Percentiles rank a stretch among this genome's conserved stretches.
Evolutionary conservation across 2,888 invertebrate species (phyloP).

Genomic region (Drosophila mulleri): DNA sequence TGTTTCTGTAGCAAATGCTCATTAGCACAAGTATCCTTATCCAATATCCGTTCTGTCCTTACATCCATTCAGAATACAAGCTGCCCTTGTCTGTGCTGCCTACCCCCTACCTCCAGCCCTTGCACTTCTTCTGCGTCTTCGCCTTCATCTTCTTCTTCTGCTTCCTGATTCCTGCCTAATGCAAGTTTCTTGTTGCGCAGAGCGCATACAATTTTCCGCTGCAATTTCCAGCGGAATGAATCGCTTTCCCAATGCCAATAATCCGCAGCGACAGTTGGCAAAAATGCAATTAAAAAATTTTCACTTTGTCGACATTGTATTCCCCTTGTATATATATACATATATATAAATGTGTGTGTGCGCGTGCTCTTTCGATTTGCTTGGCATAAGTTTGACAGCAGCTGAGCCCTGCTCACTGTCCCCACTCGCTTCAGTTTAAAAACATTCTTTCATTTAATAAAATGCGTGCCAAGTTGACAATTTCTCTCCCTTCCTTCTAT

Average conservation of each 20-base stretch:
- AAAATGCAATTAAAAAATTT: slow-evolving; percentile 81
- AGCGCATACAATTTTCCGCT: slow-evolving; percentile 58
- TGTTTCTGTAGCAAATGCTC: slow-evolving; percentile 38
- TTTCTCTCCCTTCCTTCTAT: slow-evolving; percentile 34
- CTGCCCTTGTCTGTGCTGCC: slow-evolving; percentile 9
- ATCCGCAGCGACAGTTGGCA: slow-evolving; percentile 79
- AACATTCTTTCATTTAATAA: slow-evolving; percentile 79
- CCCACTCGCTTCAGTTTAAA: slow-evolving; percentile 38
- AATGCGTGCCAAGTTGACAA: slow-evolving; percentile 81
- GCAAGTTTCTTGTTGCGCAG: slow-evolving; percentile 66
- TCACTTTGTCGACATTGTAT: slow-evolving; percentile 65
- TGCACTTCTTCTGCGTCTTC: neutral
- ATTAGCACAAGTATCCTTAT: slow-evolving; percentile 66
- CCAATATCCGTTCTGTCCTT: slow-evolving; percentile 46
- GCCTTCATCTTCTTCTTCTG: neutral
- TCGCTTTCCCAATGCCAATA: slow-evolving; percentile 70
- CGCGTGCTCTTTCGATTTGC: slow-evolving; percentile 64
- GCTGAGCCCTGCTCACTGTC: slow-evolving; percentile 38
- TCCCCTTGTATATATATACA: slow-evolving; percentile 7
- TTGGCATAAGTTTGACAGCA: slow-evolving; percentile 78
- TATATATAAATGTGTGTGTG: neutral
- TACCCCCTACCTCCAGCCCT: too few species aligned
- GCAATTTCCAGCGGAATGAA: slow-evolving; percentile 75
- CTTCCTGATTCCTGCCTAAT: slow-evolving; percentile 45
- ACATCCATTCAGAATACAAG: slow-evolving; percentile 48